Evolutionary conservation across 2,888 invertebrate species (phyloP).

Genomic region (Rapana venosa): DNA sequence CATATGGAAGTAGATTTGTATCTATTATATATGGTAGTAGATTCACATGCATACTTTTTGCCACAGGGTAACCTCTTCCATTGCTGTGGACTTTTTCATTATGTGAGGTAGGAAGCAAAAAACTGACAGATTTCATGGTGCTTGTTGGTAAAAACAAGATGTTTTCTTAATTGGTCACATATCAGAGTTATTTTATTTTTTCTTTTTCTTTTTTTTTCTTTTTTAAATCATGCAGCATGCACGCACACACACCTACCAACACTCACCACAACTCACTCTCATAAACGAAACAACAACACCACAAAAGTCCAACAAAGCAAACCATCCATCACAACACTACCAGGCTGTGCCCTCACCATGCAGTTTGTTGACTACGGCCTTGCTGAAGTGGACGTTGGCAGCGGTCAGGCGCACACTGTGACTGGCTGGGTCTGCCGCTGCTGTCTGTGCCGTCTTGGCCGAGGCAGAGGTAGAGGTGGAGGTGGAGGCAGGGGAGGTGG

Average conservation of each 20-base stretch:
- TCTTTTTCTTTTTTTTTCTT: too few relatives aligned
- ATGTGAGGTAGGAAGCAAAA: too few relatives aligned
- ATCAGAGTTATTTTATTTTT: too few relatives aligned
- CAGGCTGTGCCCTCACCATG: conserved; percentile 2
- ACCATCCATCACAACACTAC: neutral
- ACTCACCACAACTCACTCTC: neutral
- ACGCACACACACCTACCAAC: neutral
- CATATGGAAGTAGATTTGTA: too few relatives aligned
- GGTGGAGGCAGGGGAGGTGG: neutral
- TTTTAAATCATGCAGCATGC: too few relatives aligned
- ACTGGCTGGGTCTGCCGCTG: neutral
- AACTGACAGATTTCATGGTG: too few relatives aligned
- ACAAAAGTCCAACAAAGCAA: neutral
- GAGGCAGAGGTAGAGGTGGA: conserved; percentile 14
- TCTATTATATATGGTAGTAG: too few relatives aligned
- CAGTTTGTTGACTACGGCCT: conserved; percentile 20
- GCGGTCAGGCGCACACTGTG: conserved; percentile 30
- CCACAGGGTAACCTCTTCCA: too few relatives aligned
- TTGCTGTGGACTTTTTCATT: too few relatives aligned
- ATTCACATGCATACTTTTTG: too few relatives aligned
- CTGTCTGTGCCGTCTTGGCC: neutral
- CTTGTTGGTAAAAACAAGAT: too few relatives aligned
- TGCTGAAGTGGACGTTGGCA: conserved; percentile 32
- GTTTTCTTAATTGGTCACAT: too few relatives aligned
- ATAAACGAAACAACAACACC: neutral